These are phyloP conservation scores for Meles meles DNA, from an alignment of 2,113 vertebrate genomes.

Conservation along the genomic window DNA sequence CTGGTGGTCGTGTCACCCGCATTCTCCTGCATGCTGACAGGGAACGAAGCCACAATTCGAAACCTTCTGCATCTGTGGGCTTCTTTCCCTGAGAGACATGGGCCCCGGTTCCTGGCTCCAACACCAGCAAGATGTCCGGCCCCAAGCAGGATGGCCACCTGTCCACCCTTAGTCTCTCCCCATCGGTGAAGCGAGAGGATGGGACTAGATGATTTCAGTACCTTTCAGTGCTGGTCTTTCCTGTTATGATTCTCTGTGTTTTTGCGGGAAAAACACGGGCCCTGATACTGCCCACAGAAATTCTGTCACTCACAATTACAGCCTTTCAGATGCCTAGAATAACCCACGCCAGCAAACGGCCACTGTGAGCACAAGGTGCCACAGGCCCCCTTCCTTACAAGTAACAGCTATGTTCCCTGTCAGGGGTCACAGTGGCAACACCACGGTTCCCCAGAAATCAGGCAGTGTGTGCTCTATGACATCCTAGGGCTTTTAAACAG, in stretches of 20 bases:
- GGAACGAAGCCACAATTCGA: not conserved
- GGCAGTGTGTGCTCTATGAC: not conserved
- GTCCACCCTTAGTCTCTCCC: not conserved
- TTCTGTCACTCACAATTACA: not conserved
- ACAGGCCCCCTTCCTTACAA: not conserved
- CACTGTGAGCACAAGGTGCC: not conserved
- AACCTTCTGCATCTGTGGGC: not conserved
- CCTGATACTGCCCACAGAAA: not conserved
- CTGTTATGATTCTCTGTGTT: not conserved
- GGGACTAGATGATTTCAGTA: not conserved
- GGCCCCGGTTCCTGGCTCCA: accelerated
- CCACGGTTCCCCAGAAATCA: not conserved
- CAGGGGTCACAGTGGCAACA: no score
- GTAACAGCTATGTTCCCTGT: not conserved
- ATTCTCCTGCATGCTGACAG: not conserved
- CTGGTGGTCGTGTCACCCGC: not conserved
- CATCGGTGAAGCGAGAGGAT: accelerated
- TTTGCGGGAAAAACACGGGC: not conserved
- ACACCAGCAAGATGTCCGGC: not conserved
- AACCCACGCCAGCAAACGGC: not conserved
- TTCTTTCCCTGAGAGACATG: not conserved
- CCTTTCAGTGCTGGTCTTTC: not conserved
- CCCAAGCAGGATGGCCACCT: accelerated
- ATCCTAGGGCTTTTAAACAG: not conserved
- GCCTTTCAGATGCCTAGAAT: not conserved